phyloP scores from a whole-genome alignment of 2,113 vertebrate genomes.

The human (Homo sapiens) region DNA sequence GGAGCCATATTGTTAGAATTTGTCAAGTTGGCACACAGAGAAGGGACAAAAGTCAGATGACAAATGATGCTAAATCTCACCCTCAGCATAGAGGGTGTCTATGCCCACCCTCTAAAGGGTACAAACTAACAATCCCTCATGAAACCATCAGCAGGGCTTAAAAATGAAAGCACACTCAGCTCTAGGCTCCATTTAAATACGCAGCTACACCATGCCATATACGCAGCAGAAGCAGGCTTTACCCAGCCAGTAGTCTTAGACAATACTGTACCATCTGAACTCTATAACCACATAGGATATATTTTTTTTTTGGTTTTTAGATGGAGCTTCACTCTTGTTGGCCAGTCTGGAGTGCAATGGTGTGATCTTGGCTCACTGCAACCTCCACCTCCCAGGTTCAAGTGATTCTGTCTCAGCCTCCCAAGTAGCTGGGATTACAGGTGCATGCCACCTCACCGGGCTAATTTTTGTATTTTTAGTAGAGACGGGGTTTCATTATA shows the following conservation, averaged over 20 bases:
- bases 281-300: not conserved
- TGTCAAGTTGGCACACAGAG: not conserved
- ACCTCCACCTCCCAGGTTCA: too few relatives aligned
- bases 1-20: fast-evolving
- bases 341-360: too few relatives aligned
- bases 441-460: too few relatives aligned
- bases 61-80: not conserved
- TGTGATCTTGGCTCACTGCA: too few relatives aligned
- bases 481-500: too few relatives aligned
- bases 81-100: not conserved
- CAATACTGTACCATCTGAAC: fast-evolving
- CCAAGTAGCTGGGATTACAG: too few relatives aligned
- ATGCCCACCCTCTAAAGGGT: not conserved
- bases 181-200: fast-evolving
- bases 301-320: too few relatives aligned
- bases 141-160: fast-evolving
- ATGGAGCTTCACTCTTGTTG: too few relatives aligned
- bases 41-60: not conserved
- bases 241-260: fast-evolving
- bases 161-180: fast-evolving
- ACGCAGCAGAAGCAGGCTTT: fast-evolving
- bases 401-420: too few relatives aligned
- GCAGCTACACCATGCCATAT: fast-evolving
- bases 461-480: too few relatives aligned
- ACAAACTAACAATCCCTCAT: fast-evolving